These are phyloP conservation scores for Plectropomus leopardus DNA, from an alignment of 2,113 vertebrate genomes.

Conservation along the genomic window DNA sequence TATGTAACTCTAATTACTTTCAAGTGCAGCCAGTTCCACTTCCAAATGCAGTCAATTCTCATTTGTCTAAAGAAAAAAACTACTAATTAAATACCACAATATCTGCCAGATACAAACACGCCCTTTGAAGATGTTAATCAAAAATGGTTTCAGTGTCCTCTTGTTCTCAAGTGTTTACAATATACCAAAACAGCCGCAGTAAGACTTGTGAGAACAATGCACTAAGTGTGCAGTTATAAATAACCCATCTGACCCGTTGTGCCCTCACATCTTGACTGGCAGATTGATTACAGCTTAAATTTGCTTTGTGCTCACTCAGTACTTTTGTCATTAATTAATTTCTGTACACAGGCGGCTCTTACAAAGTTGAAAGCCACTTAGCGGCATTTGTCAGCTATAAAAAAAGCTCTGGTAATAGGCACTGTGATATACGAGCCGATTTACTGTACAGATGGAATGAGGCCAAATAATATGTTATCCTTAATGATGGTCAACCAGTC, in stretches of 20 bases:
- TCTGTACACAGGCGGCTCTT: conserved; percentile 30
- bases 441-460: background rate
- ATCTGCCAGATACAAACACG: background rate
- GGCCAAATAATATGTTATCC: background rate
- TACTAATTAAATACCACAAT: background rate
- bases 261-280: conserved; percentile 32
- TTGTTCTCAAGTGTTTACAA: conserved; percentile 5
- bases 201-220: background rate
- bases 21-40: too few species aligned
- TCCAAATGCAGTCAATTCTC: background rate
- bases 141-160: background rate
- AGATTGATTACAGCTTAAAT: conserved; percentile 41
- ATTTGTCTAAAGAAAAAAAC: background rate
- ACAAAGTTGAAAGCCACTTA: conserved; percentile 35
- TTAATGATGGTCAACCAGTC: background rate
- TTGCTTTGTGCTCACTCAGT: conserved; percentile 22
- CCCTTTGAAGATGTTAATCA: conserved; percentile 2
- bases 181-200: background rate
- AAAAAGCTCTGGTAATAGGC: conserved; percentile 23
- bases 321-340: conserved; percentile 51
- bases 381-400: conserved; percentile 26
- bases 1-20: background rate
- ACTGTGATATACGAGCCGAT: conserved; percentile 9
- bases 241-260: conserved; percentile 8
- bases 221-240: background rate